Base-by-base conservation (phyloP, 2,797 vertebrate species). In the Acanthurus leucopareius region DNA sequence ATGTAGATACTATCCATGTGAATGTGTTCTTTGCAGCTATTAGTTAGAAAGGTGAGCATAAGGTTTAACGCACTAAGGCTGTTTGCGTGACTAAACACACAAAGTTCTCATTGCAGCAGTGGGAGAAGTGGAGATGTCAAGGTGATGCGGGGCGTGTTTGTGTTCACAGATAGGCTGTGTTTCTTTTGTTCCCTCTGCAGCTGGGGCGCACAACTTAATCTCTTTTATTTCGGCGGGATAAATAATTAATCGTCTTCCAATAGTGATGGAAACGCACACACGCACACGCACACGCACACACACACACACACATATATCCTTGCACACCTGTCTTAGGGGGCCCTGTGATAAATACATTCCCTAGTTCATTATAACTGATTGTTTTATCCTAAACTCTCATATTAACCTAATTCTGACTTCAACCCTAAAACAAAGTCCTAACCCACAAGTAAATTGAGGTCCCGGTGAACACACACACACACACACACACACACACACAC, bases 181-280 rank as follows among this genome's bases (percentile, higher is more conserved):
- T 17, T 63, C 63, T 71, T 77, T 65, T 86, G 59, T 84, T 79
- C 32, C 57, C 60, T 76, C n/a, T 82, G 64, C 40, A 73, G 49
- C 59, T 2, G 25, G 47, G n/a, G 45, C 47, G 32, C 59, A 80
- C 61, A 78, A 88, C 65, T 66, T 73, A 72, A 83, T 82, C 78
- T 51, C 54, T 51, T 76, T 86, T 72, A 64, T 90, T 89, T 69
- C 32, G 16, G 44, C 10, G 20, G 15, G n/a, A 75, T 93, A 57
- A 89, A 92, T 92, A 82, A 88, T 91, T 74, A n/a, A 92, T 80
- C 5, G 4, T 15, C 52, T 40, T 65, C 45, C 58, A 75, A 75
- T 42, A 35, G 62, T 48, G 7, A 16, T 42, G 28, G 28, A 32
- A 32, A 32, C 28, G 3, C 28, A 32, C 28, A 32, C 28, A 32